Evolutionary conservation across 2,113 vertebrate genomes (phyloP), one percentile per base, ranked within the genome.

Genomic region (Solenodon paradoxus): DNA sequence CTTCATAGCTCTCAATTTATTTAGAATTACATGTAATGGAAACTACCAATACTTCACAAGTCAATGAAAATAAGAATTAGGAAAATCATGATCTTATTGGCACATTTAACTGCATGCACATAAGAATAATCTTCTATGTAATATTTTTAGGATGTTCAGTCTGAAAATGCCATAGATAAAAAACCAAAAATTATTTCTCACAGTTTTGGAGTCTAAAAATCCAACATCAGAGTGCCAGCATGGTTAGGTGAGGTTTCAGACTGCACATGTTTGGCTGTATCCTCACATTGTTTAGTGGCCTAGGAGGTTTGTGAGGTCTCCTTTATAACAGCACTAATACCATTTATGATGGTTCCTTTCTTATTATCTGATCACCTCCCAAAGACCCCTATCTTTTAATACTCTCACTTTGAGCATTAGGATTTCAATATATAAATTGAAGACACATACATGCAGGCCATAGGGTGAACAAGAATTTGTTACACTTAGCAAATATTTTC

Each of bases 1-100:
- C 45, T 59, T 81, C 94, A 91, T 81, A 71, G 22, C 22, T 95
- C n/a, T 64, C 11, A 86, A 59, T 77, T 97, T 72, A 64, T 88
- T 89, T 80, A 72, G 68, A 96, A 90, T 17, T 87, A 57, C 20
- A 5, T 66, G 2, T 57, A 85, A 86, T 13, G 16, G 57, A 75
- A 69, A 78, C 3, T n/a, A 9, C 35, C 79, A 84, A 17, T 85
- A 71, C 10, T 90, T 0, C 26, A 38, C 13, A 78, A 84, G 7
- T 68, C n/a, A n/a, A 68, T 86, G 82, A 66, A 95, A 88, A 88
- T 26, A 88, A 75, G n/a, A 77, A 81, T 64, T 16, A 85, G 57
- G 24, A 61, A 4, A 49, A 88, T 64, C 69, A 47, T 20, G 16
- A 10, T 74, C 32, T 79, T 22, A 40, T 40, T 84, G 61, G 80